Evolutionary conservation across 2,113 vertebrate species (phyloP), one percentile per base, ranked within the genome.

Genomic region (Scomber colias): DNA sequence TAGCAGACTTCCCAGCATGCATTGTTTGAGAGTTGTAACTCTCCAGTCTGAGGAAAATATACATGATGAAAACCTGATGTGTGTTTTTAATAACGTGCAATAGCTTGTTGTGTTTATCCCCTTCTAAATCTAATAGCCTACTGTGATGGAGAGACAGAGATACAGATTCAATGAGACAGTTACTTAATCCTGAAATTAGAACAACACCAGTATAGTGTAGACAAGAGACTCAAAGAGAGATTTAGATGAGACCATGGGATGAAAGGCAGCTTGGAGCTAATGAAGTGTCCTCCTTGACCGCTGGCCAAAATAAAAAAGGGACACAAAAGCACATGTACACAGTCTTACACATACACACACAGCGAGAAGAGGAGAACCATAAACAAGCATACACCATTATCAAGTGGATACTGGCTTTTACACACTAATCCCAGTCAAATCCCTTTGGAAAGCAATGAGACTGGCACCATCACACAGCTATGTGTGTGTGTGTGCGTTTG

Each of bases 381-480:
- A 81, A 86, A 86, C 66, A 71, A 48, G 66, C 75, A 45, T 71
- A 78, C 53, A 54, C 65, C 56, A 84, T 83, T 83, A 87, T 83
- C 77, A 81, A 86, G 76, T 83, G 70, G 68, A 83, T 89, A 70
- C 55, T 81, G 85, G 73, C 81, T 86, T 76, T 87, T 64, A 73
- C 61, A 82, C 75, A 82, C 81, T 85, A 83, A 90, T 83, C 77
- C 87, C 71, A 83, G 60, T 76, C 56, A 81, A 85, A 87, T 82
- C 78, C 77, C 71, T 71, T 83, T 84, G 79, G 83, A 86, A 82
- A 78, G 77, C 72, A 75, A 75, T 49, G 71, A 71, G 70, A 85
- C 76, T 86, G 85, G 79, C 85, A 83, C 49, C 71, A 76, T 69
- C 55, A 59, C 69, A 83, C 81, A 64, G 40, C 61, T 31, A 21